Conservation (phyloP, 2,888 invertebrate species). For the Hoplodrina ambigua region DNA sequence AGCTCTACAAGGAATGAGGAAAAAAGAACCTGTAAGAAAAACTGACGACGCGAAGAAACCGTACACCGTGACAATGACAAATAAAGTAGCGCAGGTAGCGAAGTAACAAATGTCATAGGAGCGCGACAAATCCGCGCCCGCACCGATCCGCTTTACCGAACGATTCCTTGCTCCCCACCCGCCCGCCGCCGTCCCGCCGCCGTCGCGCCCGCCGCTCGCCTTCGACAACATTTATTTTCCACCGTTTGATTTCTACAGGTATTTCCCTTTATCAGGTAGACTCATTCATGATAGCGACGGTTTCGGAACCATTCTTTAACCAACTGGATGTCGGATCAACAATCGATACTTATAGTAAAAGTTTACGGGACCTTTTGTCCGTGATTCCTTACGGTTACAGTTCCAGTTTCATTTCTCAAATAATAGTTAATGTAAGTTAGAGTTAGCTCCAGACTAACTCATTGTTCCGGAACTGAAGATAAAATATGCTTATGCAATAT, state of each 20-base stretch:
- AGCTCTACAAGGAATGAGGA: conserved; percentile 33
- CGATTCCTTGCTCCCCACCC: conserved; percentile 63
- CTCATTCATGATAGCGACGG: conserved; percentile 76
- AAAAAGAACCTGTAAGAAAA: conserved; percentile 47
- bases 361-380: conserved; percentile 45
- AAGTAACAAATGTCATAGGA: conserved; percentile 81
- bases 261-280: conserved; percentile 79
- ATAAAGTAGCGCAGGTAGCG: conserved; percentile 71
- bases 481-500: conserved; percentile 31
- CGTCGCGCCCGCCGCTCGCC: conserved; percentile 43
- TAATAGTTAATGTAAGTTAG: conserved; percentile 22
- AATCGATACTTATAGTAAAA: conserved; percentile 57
- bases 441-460: conserved; percentile 12
- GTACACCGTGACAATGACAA: conserved; percentile 76
- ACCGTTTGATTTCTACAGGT: conserved; percentile 78
- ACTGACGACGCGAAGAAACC: conserved; percentile 62
- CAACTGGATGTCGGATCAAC: conserved; percentile 55
- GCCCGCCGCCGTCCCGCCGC: conserved; percentile 22
- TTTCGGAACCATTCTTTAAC: conserved; percentile 60
- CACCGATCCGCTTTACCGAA: conserved; percentile 66
- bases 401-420: conserved; percentile 17
- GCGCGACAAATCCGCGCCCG: conserved; percentile 69
- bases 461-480: conserved; percentile 23
- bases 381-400: conserved; percentile 50
- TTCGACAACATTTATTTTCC: conserved; percentile 76